Conservation (phyloP, 2,797 vertebrate genomes). For the Notoglanidium macrostoma region DNA sequence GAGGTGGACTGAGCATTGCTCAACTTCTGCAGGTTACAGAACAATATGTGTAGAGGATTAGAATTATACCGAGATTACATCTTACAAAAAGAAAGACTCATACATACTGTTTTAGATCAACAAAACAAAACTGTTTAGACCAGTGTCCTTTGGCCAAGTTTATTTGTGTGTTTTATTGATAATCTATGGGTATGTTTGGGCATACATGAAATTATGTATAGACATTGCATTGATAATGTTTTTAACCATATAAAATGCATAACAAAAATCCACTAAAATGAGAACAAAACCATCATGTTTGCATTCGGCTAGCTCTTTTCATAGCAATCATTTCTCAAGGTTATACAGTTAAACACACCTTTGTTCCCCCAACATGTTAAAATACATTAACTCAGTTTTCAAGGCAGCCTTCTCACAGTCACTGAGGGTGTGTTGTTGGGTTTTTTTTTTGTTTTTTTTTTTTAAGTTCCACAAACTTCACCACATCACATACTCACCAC, state of each 20-base stretch:
- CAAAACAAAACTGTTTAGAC: background rate
- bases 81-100: background rate
- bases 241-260: background rate
- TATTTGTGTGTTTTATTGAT: background rate
- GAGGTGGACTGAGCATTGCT: conserved; percentile 15
- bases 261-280: background rate
- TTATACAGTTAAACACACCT: background rate
- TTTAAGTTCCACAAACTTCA: background rate
- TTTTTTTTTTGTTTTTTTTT: too few relatives aligned
- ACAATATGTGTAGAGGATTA: background rate
- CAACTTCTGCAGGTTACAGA: conserved; percentile 14
- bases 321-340: background rate
- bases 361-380: background rate
- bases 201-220: background rate
- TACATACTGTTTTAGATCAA: background rate
- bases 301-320: background rate
- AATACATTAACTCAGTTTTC: background rate
- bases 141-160: background rate
- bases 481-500: conserved; percentile 9
- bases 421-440: too few relatives aligned
- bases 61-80: background rate
- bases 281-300: background rate
- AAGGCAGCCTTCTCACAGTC: background rate
- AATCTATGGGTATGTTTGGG: background rate
- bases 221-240: background rate